A percentile compares a stretch with the other conserved stretches of the same genome.
These are phyloP conservation scores for Chaitophorus viminalis DNA, from an alignment of 2,888 invertebrate species.

Conservation along the genomic window DNA sequence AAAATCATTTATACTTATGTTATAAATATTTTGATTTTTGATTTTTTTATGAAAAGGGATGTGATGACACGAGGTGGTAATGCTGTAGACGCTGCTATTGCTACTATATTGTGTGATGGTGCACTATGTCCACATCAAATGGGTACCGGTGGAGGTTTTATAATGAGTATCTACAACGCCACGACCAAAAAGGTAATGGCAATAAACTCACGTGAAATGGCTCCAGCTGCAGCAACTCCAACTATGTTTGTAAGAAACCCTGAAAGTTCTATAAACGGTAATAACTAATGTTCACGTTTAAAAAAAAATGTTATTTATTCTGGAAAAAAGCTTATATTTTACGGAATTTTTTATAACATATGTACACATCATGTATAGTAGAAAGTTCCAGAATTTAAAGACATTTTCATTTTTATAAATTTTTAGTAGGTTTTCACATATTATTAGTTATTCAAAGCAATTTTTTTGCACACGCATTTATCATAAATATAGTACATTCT, in stretches of 20 bases:
- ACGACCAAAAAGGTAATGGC: constrained; percentile 72
- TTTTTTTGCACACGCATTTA: too few relatives aligned
- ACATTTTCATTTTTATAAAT: too few relatives aligned
- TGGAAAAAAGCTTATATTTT: too few relatives aligned
- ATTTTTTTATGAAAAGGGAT: constrained; percentile 64
- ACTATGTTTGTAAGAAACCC: constrained; percentile 73
- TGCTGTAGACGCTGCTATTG: constrained; percentile 68
- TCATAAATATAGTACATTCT: too few relatives aligned
- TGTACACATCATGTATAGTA: too few relatives aligned
- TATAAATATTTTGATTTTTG: too few relatives aligned
- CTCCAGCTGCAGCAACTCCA: constrained; percentile 73
- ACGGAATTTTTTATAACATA: too few relatives aligned
- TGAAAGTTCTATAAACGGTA: constrained; percentile 64
- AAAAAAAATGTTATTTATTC: neutral
- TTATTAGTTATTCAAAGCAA: too few relatives aligned
- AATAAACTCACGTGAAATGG: constrained; percentile 80
- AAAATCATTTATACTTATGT: too few relatives aligned
- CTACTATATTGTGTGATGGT: constrained; percentile 67
- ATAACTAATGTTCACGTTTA: neutral
- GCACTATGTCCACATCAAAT: constrained; percentile 67
- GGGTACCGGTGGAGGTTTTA: constrained; percentile 77
- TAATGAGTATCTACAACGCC: constrained; percentile 80
- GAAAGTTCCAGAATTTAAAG: too few relatives aligned
- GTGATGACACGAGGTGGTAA: constrained; percentile 67
- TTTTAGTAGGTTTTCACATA: too few relatives aligned